Conservation (phyloP, 1,140 invertebrate genomes). For the Nephila pilipes region DNA sequence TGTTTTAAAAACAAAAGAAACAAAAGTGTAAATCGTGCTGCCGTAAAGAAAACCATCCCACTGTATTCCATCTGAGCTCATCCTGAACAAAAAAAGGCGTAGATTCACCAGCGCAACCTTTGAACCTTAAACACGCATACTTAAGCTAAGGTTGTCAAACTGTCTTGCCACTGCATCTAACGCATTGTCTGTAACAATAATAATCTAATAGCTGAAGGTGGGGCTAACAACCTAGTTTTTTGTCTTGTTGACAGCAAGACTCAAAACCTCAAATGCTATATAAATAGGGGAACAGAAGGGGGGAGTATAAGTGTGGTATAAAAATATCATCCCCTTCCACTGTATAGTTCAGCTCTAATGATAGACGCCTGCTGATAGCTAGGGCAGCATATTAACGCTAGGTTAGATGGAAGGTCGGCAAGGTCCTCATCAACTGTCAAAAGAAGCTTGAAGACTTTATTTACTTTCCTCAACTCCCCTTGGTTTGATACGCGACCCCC, state of each 20-base stretch:
- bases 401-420: constrained; percentile 64
- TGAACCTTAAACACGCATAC: constrained; percentile 20
- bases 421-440: constrained; percentile 62
- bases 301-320: constrained; percentile 25
- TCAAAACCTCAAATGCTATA: constrained; percentile 52
- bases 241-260: constrained; percentile 57
- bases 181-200: constrained; percentile 71
- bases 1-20: constrained; percentile 38
- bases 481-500: constrained; percentile 30
- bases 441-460: constrained; percentile 51
- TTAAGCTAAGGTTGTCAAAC: constrained; percentile 64
- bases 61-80: constrained; percentile 13
- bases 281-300: constrained; percentile 20
- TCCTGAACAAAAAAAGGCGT: constrained; percentile 40
- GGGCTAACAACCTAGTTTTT: constrained; percentile 46
- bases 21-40: not conserved
- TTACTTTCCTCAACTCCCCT: constrained; percentile 41
- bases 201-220: constrained; percentile 65
- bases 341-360: constrained; percentile 37
- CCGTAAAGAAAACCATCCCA: constrained; percentile 28
- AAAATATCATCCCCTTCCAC: constrained; percentile 46
- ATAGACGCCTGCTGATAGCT: constrained; percentile 69
- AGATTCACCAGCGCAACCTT: constrained; percentile 40
- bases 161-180: constrained; percentile 69
- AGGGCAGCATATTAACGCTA: constrained; percentile 61